phyloP scores from a whole-genome alignment of 2,797 vertebrate genomes.

The Momotus momota region DNA sequence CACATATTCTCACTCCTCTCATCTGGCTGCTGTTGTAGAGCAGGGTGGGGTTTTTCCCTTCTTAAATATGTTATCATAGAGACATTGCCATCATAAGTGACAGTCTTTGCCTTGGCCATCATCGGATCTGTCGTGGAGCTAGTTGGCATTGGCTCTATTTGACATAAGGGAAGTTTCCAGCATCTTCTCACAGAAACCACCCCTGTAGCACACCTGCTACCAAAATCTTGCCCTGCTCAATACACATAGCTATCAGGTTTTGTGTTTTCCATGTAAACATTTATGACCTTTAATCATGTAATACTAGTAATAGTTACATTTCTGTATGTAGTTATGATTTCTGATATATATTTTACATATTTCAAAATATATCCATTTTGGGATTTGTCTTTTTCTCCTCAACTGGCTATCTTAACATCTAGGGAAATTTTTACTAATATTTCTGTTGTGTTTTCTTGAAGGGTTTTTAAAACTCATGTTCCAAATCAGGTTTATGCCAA shows the following conservation, averaged over 20 bases:
- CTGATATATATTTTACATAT: background rate
- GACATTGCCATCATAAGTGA: background rate
- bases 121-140: fast-evolving
- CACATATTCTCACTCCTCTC: background rate
- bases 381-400: background rate
- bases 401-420: background rate
- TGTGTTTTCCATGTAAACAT: background rate
- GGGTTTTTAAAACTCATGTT: background rate
- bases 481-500: background rate
- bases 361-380: background rate
- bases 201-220: fast-evolving
- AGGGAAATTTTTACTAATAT: background rate
- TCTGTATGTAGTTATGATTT: background rate
- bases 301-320: background rate
- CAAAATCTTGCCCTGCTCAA: background rate
- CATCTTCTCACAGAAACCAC: background rate
- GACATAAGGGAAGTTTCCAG: background rate
- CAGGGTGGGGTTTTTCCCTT: background rate
- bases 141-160: fast-evolving
- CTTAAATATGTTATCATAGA: background rate
- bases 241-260: background rate
- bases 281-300: background rate
- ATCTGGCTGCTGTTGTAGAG: background rate
- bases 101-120: background rate
- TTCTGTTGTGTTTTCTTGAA: background rate